Evolutionary conservation across 2,888 invertebrate species (phyloP).

Genomic region (Nematopogon swammerdamellus): DNA sequence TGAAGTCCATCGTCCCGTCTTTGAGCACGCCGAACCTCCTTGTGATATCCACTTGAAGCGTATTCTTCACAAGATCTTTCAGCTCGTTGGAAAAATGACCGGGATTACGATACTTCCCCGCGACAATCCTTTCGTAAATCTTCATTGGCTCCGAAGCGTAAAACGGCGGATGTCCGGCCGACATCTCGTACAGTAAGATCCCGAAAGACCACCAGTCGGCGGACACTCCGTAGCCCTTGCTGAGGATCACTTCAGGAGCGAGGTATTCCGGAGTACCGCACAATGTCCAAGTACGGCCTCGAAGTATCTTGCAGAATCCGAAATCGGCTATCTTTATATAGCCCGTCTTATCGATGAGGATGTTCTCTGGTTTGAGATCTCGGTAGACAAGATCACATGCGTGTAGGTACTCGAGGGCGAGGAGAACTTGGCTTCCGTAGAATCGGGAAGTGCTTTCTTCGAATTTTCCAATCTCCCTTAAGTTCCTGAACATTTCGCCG

Average conservation of each 20-base stretch:
- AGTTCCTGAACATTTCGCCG: constrained; percentile 82
- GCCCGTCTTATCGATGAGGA: constrained; percentile 74
- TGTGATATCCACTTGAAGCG: constrained; percentile 61
- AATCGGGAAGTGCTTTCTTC: constrained; percentile 79
- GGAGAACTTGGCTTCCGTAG: constrained; percentile 85
- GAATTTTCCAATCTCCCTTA: constrained; percentile 62
- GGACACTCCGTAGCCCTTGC: constrained; percentile 86
- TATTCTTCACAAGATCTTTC: constrained; percentile 74
- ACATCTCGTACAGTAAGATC: constrained; percentile 84
- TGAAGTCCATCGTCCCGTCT: constrained; percentile 86
- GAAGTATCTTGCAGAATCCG: constrained; percentile 85
- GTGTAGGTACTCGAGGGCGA: constrained; percentile 91
- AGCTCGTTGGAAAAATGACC: constrained; percentile 75
- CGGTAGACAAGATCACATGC: constrained; percentile 82
- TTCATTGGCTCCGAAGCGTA: constrained; percentile 89
- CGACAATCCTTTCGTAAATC: constrained; percentile 92
- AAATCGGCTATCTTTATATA: constrained; percentile 89
- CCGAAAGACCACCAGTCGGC: constrained; percentile 98
- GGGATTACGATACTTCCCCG: constrained; percentile 84
- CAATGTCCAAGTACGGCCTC: constrained; percentile 81
- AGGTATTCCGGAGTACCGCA: constrained; percentile 98
- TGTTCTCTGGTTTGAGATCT: constrained; percentile 91
- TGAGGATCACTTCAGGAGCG: constrained; percentile 89
- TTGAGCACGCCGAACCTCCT: constrained; percentile 83
- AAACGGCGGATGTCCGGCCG: constrained; percentile 92